Base-by-base conservation (phyloP, 2,113 vertebrate genomes). In the Apodemus sylvaticus region DNA sequence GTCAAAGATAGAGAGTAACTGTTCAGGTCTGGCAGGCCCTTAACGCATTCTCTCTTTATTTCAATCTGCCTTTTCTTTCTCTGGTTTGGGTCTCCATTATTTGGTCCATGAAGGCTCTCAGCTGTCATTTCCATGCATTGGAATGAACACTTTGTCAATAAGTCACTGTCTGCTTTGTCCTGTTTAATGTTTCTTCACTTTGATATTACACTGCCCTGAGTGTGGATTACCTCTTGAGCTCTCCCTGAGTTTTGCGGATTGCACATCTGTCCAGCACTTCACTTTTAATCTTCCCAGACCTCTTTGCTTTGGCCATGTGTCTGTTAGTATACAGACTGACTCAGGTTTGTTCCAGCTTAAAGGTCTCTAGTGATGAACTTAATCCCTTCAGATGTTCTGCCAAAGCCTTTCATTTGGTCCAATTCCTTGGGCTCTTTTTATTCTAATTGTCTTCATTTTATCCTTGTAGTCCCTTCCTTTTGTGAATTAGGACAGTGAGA, bases 81-180 rank as follows among this genome's bases (percentile, higher is more conserved):
- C 31, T 64, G 31, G 73, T 39, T 53, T 42, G 42, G 36, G n/a
- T 22, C 77, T 48, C 20, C 51, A 20, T 55, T n/a, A 8, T 90
- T 66, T 17, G 71, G 26, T 60, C 53, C 45, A 24, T 5, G 2
- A 51, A 91, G 62, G 39, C 51, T 68, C 82, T 7, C 86, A 36
- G 53, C n/a, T 82, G 88, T 66, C 91, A 58, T 62, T 20, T 51
- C 60, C 6, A 8, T 48, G 29, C 24, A 91, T 96, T 19, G 9
- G 66, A 48, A 81, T 31, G 73, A 93, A 51, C 91, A 79, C 26
- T 34, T 77, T 66, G 73, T 91, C 87, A 87, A 78, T 73, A 77
- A 48, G 60, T 64, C 74, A 36, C 48, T 2, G 0, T 74, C 78
- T 2, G 7, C 73, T 51, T 51, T 76, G 73, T 86, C 51, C 51